Evolutionary conservation across 1,140 invertebrate species (phyloP), one percentile per base, ranked within the genome.

Genomic region (Drosophila serrata): DNA sequence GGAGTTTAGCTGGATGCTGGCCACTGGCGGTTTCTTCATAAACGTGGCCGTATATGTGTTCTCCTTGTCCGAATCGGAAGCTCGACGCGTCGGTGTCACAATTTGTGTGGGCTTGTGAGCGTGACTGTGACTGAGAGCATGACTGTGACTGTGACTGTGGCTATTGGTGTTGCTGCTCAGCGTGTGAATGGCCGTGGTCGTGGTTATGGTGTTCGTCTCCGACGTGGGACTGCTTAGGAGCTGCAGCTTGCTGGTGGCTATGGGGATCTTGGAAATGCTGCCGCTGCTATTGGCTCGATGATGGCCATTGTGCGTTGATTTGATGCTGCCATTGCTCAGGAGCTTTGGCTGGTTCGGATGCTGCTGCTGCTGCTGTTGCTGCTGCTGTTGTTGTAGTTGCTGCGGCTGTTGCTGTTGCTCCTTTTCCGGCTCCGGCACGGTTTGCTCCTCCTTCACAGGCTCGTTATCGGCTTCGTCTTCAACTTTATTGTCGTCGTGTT

Each of bases 31-130:
- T 33, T 84, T 88, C 75, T 85, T 90, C 5, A 85, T 67, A 53
- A 85, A 88, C n/a, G 91, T 86, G 24, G 91, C 79, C 56, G 90
- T 81, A 53, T 81, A 92, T 7, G 91, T 92, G 60, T 92, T 92
- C 61, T 92, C 91, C 69, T 92, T 92, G 58, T 92, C 91, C 37
- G 91, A 92, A 45, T 92, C 91, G 15, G 91, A 92, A 11, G 80
- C 81, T 27, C 85, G 75, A 42, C 91, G 87, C 17, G 79, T 88
- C 7, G 88, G 91, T 8, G 81, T 88, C 56, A 90, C 86, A 56
- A 90, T 85, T 40, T 90, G 85, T 48, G 78, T 85, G 39, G 81
- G 86, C 24, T 87, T 56, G 33, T 33, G 43, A 9, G n/a, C 17
- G 59, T 35, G n/a, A 19, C 29, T 42, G 58, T 37, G 45, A n/a